phyloP scores from a whole-genome alignment of 1,140 invertebrate species.

The Cydia strobilella region DNA sequence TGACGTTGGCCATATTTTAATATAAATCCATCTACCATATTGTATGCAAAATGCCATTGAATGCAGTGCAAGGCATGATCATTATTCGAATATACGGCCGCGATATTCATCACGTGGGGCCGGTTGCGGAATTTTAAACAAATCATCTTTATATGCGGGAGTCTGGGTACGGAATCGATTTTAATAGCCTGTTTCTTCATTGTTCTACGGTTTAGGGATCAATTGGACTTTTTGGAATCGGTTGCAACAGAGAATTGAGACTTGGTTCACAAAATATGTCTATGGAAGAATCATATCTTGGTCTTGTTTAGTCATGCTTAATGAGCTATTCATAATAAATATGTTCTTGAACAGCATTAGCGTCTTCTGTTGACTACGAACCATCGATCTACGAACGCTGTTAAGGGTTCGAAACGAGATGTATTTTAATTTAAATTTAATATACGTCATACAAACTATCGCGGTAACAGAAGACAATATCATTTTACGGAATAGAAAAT shows the following conservation, averaged over 20 bases:
- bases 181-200: constrained; percentile 55
- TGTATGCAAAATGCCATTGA: constrained; percentile 80
- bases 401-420: too few species aligned
- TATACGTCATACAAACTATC: too few species aligned
- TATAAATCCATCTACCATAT: constrained; percentile 79
- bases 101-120: constrained; percentile 74
- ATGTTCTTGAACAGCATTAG: too few species aligned
- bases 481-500: too few species aligned
- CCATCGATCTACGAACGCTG: too few species aligned
- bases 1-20: constrained; percentile 79
- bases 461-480: too few species aligned
- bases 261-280: background rate
- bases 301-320: too few species aligned
- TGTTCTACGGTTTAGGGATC: constrained; percentile 36
- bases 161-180: constrained; percentile 62
- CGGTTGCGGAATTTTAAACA: constrained; percentile 75
- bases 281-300: too few species aligned
- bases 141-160: constrained; percentile 74
- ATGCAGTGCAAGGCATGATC: constrained; percentile 77
- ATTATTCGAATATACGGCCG: constrained; percentile 76
- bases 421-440: too few species aligned
- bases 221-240: background rate
- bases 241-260: background rate
- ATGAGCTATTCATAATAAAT: too few species aligned
- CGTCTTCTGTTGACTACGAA: too few species aligned